A percentile compares a stretch with the other conserved stretches of the same genome.
Conservation (phyloP, 2,888 invertebrate species). For the Sminthurides aquaticus region DNA sequence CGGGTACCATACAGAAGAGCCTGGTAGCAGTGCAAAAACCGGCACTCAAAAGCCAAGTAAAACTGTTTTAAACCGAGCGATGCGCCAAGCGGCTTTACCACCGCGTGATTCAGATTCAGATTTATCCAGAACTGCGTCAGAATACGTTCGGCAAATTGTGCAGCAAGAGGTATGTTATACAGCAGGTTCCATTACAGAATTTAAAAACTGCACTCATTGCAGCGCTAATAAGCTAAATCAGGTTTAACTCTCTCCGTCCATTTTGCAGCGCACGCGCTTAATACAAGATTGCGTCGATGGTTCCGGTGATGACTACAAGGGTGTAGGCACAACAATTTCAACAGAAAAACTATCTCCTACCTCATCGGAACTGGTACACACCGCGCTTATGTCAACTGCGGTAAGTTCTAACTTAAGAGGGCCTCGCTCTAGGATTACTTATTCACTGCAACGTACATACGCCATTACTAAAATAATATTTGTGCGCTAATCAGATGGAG, state of each 20-base stretch:
- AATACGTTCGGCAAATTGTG: not conserved
- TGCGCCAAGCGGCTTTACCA: not conserved
- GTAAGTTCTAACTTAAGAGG: not conserved
- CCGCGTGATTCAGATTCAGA: constrained; percentile 1
- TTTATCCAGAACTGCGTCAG: not conserved
- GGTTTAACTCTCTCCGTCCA: too few relatives aligned
- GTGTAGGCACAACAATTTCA: not conserved
- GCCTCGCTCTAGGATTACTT: too few relatives aligned
- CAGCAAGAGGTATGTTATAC: not conserved
- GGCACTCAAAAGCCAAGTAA: not conserved
- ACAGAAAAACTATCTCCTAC: not conserved
- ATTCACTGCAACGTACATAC: too few relatives aligned
- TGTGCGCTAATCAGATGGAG: too few relatives aligned
- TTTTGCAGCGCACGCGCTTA: not conserved
- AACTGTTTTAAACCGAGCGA: not conserved
- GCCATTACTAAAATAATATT: too few relatives aligned
- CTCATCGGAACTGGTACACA: not conserved
- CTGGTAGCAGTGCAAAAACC: not conserved
- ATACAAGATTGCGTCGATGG: not conserved
- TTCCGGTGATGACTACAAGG: not conserved
- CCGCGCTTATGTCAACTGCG: too few relatives aligned
- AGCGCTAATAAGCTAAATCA: too few relatives aligned
- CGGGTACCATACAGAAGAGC: not conserved
- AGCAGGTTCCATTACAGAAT: too few relatives aligned
- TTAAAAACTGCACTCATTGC: too few relatives aligned